Conservation (phyloP, 2,113 vertebrate species). For the Eleginops maclovinus region DNA sequence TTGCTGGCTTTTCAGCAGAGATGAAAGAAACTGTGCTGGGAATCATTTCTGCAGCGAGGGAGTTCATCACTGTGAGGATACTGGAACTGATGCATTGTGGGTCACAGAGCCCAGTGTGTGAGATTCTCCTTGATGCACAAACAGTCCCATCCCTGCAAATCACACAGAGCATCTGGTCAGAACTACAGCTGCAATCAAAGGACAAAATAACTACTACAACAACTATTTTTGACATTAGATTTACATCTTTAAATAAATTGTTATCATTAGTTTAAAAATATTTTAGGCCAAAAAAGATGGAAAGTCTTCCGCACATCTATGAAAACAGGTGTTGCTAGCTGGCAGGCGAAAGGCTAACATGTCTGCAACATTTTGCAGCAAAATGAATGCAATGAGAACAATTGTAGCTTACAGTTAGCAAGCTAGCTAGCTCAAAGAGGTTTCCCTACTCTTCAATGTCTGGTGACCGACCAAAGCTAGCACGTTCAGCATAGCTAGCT, state of each 20-base stretch:
- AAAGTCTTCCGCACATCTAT: neutral
- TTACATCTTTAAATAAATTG: neutral
- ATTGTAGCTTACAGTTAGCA: neutral
- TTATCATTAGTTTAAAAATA: neutral
- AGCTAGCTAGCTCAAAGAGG: neutral
- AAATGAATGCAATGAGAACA: neutral
- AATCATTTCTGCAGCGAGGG: slow-evolving; percentile 63
- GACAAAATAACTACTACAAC: too few relatives aligned
- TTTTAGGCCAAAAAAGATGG: neutral
- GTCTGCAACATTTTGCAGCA: neutral
- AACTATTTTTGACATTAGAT: too few relatives aligned
- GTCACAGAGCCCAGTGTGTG: slow-evolving; percentile 62
- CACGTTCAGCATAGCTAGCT: neutral
- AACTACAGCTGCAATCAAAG: slow-evolving; percentile 16
- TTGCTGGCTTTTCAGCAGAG: slow-evolving; percentile 51
- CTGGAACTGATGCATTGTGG: slow-evolving; percentile 60
- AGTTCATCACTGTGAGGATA: slow-evolving; percentile 58
- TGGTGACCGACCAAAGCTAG: neutral
- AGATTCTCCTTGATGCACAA: slow-evolving; percentile 44
- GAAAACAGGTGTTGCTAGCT: neutral
- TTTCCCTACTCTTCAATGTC: neutral
- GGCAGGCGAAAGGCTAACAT: neutral
- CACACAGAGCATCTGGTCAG: slow-evolving; percentile 43
- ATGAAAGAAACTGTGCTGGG: slow-evolving; percentile 59
- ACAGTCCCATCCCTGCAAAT: slow-evolving; percentile 45